Base-by-base conservation (phyloP, 2,888 invertebrate species). In the Camptogramma bilineatum region DNA sequence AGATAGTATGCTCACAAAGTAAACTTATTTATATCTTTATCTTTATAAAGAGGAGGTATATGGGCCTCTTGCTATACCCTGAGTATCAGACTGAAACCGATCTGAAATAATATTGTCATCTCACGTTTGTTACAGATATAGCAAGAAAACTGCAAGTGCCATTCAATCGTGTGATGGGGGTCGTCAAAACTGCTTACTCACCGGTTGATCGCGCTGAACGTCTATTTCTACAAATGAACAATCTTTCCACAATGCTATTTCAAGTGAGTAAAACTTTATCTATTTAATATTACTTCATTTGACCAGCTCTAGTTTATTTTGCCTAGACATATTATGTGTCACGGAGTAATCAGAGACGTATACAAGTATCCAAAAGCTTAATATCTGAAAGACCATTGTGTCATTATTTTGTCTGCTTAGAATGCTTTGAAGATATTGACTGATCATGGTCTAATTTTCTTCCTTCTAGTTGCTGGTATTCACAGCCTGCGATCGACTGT, bases 221-320 rank as follows among this genome's bases (percentile, higher is more conserved):
- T 66, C 82, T 95, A 19, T 95, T 96, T 78, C 88, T 96, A 76
- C 94, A 95, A 76, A 95, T 96, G 95, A 94, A 94, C 63, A 96
- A 96, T 75, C 91, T 96, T 13, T 95, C 95, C 55, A 95, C 95
- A 64, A 94, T 96, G 94, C 91, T 95, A 42, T 95, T 95, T 78
- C 96, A 96, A 94, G 95, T 95, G 88, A 72, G 56, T 59, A 13
- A 13, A 39, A 3, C 13, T 34, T 13, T 10, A 34, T 1, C 13
- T 39, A 13, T 13, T 24, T 4, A 24, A 4, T 4, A 2, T 4
- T 4, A 24, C 24, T 24, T 24, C 7, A 28, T 28, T 28, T 8
- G 1, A 2, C 28, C 28, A 7, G n/a, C n/a, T n/a, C n/a, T n/a
- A 39, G 34, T 39, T 39, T 13, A 13, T 39, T 13, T 39, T 13